Evolutionary conservation across 2,113 vertebrate species (phyloP).

Genomic region (Dipodomys stephensi): DNA sequence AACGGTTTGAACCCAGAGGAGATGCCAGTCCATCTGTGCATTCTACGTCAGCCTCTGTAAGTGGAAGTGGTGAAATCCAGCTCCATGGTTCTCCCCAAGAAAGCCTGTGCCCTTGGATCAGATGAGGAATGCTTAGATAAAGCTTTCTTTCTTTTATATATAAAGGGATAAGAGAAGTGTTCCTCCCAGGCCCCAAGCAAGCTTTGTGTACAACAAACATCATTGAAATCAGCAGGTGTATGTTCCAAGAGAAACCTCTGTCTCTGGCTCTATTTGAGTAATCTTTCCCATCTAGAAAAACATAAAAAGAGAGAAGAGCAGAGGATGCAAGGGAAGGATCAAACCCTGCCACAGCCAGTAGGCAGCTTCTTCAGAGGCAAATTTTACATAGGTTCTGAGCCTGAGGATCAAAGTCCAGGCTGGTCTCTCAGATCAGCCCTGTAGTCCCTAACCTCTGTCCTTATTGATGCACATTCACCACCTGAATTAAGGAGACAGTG

Average conservation of each 20-base stretch:
- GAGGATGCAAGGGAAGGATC: slow-evolving; percentile 56
- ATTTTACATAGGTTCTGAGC: slow-evolving; percentile 57
- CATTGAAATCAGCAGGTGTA: slow-evolving; percentile 61
- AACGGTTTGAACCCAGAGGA: not conserved
- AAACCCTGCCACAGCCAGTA: slow-evolving; percentile 57
- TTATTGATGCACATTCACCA: not conserved
- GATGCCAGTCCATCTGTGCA: not conserved
- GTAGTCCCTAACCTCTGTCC: slow-evolving; percentile 35
- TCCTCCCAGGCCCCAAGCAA: slow-evolving; percentile 19
- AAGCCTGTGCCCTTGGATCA: slow-evolving; percentile 13
- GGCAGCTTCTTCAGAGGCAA: slow-evolving; percentile 58
- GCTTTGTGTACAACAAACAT: slow-evolving; percentile 28
- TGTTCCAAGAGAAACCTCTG: slow-evolving; percentile 59
- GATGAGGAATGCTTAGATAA: slow-evolving; percentile 17
- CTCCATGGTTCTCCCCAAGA: not conserved
- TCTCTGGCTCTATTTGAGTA: slow-evolving; percentile 66
- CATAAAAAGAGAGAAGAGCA: slow-evolving; percentile 67
- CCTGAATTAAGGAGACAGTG: not conserved
- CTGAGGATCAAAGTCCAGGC: slow-evolving; percentile 66
- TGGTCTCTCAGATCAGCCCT: slow-evolving; percentile 33
- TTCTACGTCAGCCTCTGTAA: slow-evolving; percentile 28
- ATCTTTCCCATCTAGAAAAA: slow-evolving; percentile 67
- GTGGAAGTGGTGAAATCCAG: not conserved
- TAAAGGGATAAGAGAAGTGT: slow-evolving; percentile 12
- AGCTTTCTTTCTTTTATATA: not conserved